Evolutionary conservation across 2,797 vertebrate genomes (phyloP), one percentile per base, ranked within the genome.

Genomic region (Spinibarbus caldwelli): DNA sequence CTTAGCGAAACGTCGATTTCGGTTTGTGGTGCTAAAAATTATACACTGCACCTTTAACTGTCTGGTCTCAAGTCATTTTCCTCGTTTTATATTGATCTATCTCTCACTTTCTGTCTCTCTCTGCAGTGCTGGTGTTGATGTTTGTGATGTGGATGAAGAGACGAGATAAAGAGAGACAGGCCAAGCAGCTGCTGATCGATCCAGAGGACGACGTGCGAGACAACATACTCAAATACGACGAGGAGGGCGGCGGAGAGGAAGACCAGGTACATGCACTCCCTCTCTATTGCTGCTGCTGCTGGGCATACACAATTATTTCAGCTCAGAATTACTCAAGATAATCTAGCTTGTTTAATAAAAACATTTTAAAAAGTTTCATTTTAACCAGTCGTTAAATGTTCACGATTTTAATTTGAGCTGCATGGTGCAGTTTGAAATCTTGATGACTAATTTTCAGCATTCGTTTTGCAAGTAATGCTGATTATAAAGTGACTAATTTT

Each of bases 111-210:
- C n/a, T n/a, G n/a, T 68, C 38, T 34, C 67, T 73, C 23, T 67
- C 12, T 85, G 1, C 86, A 97, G 96, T 97, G 89, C 89, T 97
- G 29, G 96, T 97, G 88, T 89, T 97, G 86, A 95, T 97, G 95
- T 97, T 97, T 0, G 96, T 97, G 90, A 96, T 97, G 9, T 97
- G 96, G 96, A 97, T 97, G 96, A 97, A 97, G 85, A 95, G 96
- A 12, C 94, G 96, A 54, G 96, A 97, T 90, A 97, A 97, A 84
- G 96, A 97, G 49, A 94, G 96, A 26, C 96, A 97, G 90, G 96
- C 96, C 86, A 97, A 97, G 91, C 96, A 97, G 89, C 95, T 97
- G 86, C 90, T 97, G 87, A 97, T 97, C 72, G 96, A 97, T 89
- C 96, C 96, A 0, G 96, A 97, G 90, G 96, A 97, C 85, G 96